These are phyloP conservation scores for Megaceryle alcyon DNA, from an alignment of 2,797 vertebrate genomes.

Conservation along the genomic window DNA sequence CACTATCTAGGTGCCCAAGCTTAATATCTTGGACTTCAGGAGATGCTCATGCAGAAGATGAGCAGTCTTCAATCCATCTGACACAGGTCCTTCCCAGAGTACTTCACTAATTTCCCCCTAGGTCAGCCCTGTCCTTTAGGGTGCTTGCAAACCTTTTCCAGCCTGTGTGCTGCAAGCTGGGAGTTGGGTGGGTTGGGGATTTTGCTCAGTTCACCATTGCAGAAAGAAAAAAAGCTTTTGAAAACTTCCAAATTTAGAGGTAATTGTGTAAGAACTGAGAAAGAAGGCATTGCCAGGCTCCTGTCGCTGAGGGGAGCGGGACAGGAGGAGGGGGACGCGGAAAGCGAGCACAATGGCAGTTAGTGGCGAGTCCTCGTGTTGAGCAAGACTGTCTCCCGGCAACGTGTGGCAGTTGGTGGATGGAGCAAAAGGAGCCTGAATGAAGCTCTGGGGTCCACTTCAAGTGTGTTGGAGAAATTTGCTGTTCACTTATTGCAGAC, in stretches of 20 bases:
- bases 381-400: conserved; percentile 50
- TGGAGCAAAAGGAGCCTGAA: background rate
- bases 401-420: background rate
- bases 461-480: background rate
- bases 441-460: background rate
- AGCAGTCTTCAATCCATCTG: background rate
- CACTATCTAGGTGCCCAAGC: background rate
- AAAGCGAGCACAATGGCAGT: background rate
- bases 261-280: conserved; percentile 32
- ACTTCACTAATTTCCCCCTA: background rate
- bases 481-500: conserved; percentile 3
- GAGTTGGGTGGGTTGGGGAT: background rate
- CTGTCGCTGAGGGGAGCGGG: background rate
- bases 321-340: background rate
- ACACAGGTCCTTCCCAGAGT: background rate
- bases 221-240: background rate
- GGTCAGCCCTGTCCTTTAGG: background rate
- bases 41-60: background rate
- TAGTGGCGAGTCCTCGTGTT: background rate
- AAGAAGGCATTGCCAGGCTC: conserved; percentile 1
- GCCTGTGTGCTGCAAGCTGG: background rate
- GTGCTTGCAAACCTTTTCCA: background rate
- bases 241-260: background rate
- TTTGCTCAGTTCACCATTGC: background rate
- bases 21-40: background rate